These are phyloP conservation scores for Podargus strigoides DNA, from an alignment of 2,797 vertebrate species.

Conservation along the genomic window DNA sequence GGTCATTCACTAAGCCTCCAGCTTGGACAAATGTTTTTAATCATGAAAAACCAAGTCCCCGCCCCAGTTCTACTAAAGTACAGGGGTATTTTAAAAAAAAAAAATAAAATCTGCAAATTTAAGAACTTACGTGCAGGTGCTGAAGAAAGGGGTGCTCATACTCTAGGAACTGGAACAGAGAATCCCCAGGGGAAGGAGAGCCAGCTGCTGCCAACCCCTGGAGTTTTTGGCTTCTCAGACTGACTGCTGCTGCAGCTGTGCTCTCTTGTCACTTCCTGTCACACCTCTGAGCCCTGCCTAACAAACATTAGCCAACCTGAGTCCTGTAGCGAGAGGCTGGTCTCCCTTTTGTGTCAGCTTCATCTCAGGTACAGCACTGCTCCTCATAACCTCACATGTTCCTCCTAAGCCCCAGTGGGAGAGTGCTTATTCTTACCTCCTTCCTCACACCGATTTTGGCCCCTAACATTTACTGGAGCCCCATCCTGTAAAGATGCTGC, in stretches of 20 bases:
- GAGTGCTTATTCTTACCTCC: slow-evolving; percentile 57
- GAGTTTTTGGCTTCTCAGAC: not conserved
- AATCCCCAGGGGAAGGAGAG: slow-evolving; percentile 33
- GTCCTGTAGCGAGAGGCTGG: slow-evolving; percentile 52
- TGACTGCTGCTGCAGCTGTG: slow-evolving; percentile 18
- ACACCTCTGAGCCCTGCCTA: not conserved
- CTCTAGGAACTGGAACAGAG: slow-evolving; percentile 30
- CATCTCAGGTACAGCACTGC: slow-evolving; percentile 71
- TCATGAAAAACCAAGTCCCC: no score
- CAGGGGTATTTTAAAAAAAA: slow-evolving; percentile 52
- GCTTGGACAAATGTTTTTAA: slow-evolving; percentile 70
- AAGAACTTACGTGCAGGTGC: slow-evolving; percentile 53
- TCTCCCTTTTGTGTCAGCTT: slow-evolving; percentile 37
- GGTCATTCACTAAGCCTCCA: slow-evolving; percentile 30
- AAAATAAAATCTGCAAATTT: slow-evolving; percentile 32
- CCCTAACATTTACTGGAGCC: slow-evolving; percentile 14
- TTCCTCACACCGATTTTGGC: slow-evolving; percentile 4
- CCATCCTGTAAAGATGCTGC: slow-evolving; percentile 55
- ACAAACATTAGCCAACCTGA: not conserved
- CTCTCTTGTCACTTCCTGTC: not conserved
- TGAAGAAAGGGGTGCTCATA: slow-evolving; percentile 44
- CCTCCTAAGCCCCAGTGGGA: not conserved
- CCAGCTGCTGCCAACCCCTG: slow-evolving; percentile 30
- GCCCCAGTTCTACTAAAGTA: no score
- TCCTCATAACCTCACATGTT: slow-evolving; percentile 20